Evolutionary conservation across 2,797 vertebrate genomes (phyloP).

Genomic region (Sternarchorhynchus goeldii): DNA sequence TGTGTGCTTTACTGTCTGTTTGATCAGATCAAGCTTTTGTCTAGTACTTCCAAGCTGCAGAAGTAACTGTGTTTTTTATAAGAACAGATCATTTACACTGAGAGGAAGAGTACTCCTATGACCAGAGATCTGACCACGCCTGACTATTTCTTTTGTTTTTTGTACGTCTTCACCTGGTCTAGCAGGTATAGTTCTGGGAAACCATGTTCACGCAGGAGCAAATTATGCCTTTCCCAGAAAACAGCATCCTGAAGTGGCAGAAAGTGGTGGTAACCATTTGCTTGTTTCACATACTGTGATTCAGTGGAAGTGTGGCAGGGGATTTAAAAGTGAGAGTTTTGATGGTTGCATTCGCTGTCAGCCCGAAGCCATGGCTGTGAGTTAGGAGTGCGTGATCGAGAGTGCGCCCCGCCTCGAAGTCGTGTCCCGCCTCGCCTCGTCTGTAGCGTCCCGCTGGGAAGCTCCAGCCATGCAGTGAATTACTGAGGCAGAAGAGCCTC

Average conservation of each 20-base stretch:
- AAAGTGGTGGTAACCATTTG: neutral
- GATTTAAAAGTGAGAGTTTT: conserved; percentile 3
- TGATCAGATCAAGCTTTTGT: neutral
- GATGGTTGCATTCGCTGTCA: conserved; percentile 1
- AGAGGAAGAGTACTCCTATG: neutral
- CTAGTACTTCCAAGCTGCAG: neutral
- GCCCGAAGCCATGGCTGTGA: conserved; percentile 35
- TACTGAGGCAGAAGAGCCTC: conserved; percentile 13
- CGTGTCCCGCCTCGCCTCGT: conserved; percentile 20
- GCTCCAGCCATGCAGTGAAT: conserved; percentile 13
- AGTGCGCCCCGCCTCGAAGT: neutral
- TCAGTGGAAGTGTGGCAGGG: conserved; percentile 7
- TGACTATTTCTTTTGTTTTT: neutral
- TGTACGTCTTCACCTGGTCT: neutral
- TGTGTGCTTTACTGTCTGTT: neutral
- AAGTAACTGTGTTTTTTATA: neutral
- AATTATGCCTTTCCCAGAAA: conserved; percentile 12
- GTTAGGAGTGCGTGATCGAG: conserved; percentile 29
- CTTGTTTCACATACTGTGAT: neutral
- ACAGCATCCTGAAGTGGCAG: neutral
- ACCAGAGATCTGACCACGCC: neutral
- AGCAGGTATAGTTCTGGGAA: neutral
- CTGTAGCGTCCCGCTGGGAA: conserved; percentile 31
- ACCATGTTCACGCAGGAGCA: neutral
- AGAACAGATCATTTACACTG: neutral